Evolutionary conservation across 2,113 vertebrate genomes (phyloP).

Genomic region (Apaloderma vittatum): DNA sequence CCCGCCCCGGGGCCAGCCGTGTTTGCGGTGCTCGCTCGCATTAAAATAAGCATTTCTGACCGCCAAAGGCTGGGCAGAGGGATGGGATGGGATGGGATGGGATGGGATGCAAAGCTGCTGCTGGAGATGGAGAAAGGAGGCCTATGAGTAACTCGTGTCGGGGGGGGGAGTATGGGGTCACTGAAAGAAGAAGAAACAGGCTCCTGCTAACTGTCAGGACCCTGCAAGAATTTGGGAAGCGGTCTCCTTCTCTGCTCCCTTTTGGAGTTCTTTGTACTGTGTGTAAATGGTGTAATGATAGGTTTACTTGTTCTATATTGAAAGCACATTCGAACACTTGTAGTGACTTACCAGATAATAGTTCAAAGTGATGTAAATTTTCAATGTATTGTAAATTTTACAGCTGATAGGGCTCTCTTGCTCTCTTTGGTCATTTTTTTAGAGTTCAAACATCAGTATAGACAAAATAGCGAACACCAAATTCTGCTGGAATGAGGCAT

Average conservation of each 20-base stretch:
- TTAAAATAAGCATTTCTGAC: background rate
- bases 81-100: no score
- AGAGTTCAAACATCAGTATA: background rate
- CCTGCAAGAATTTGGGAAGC: background rate
- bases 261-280: background rate
- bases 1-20: background rate
- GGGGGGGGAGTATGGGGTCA: rapidly evolving
- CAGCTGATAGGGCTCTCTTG: background rate
- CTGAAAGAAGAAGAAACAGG: background rate
- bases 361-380: background rate
- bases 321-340: background rate
- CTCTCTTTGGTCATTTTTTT: background rate
- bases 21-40: background rate
- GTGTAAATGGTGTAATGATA: background rate
- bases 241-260: background rate
- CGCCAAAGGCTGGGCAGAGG: background rate
- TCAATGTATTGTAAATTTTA: background rate
- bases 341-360: background rate
- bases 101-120: no score
- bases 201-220: background rate
- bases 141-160: rapidly evolving
- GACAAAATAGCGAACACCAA: background rate
- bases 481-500: background rate
- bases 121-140: background rate
- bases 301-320: background rate